Evolutionary conservation across 2,113 vertebrate species (phyloP).

Genomic region (Natator depressus): DNA sequence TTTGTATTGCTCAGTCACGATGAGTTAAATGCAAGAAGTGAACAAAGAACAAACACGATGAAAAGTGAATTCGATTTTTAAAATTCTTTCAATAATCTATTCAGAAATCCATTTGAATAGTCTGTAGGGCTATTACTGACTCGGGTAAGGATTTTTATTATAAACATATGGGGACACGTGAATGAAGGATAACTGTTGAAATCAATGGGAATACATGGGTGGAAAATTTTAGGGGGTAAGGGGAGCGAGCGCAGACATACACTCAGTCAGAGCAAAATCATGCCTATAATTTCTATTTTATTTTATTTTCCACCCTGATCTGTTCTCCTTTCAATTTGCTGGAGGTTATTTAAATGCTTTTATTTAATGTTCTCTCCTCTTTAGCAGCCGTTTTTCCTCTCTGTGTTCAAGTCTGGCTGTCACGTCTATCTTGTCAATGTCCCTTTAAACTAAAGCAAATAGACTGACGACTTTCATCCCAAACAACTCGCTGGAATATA

Average conservation of each 20-base stretch:
- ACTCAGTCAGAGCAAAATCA: slow-evolving; percentile 31
- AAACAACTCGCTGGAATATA: neutral
- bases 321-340: neutral
- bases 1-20: slow-evolving; percentile 51
- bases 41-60: slow-evolving; percentile 45
- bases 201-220: slow-evolving; percentile 14
- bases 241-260: slow-evolving; percentile 8
- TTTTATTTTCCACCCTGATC: neutral
- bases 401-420: neutral
- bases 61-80: slow-evolving; percentile 37
- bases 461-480: neutral
- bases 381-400: neutral
- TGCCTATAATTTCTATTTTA: neutral
- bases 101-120: slow-evolving; percentile 16
- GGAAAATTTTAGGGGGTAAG: slow-evolving; percentile 51
- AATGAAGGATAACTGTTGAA: slow-evolving; percentile 49
- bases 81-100: slow-evolving; percentile 14
- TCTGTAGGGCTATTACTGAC: slow-evolving; percentile 41
- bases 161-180: slow-evolving; percentile 53
- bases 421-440: neutral
- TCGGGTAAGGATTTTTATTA: slow-evolving; percentile 62
- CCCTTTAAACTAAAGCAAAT: neutral
- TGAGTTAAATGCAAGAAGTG: slow-evolving; percentile 46
- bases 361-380: neutral
- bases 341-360: neutral